Evolutionary conservation across 30 jellyfish, hydroid and myxozoan genomes (phyloP).

Genomic region (Mastigias papua): DNA sequence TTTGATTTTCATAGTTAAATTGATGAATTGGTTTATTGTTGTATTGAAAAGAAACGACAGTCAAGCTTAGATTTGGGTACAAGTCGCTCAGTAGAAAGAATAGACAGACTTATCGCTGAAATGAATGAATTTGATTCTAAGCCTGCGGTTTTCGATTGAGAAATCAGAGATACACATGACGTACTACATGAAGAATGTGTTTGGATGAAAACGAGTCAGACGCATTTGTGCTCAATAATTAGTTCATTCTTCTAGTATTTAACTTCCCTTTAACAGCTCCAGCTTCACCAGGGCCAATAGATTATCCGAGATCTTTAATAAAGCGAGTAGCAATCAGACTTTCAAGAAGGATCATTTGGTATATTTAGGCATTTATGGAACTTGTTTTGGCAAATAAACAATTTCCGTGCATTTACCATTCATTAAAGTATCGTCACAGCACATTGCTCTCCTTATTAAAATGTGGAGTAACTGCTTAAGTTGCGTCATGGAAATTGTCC

Average conservation of each 20-base stretch:
- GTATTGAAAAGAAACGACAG: constrained; percentile 4
- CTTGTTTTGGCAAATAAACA: neutral
- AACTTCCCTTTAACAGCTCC: constrained; percentile 19
- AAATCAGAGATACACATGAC: constrained; percentile 31
- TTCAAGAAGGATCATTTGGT: neutral
- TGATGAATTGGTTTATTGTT: constrained; percentile 24
- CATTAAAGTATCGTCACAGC: neutral
- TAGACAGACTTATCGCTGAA: neutral
- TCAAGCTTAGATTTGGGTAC: constrained; percentile 15
- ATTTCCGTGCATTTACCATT: neutral
- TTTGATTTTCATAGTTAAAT: constrained; percentile 13
- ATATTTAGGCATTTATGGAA: neutral
- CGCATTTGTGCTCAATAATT: constrained; percentile 4
- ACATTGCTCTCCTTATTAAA: neutral
- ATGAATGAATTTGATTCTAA: constrained; percentile 29
- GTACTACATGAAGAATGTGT: constrained; percentile 29
- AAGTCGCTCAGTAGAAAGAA: neutral
- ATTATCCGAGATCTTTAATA: constrained; percentile 9
- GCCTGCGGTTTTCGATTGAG: constrained; percentile 25
- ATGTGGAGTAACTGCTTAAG: neutral
- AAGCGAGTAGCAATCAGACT: neutral
- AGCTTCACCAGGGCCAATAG: neutral
- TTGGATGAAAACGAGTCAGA: constrained; percentile 35
- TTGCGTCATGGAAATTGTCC: neutral
- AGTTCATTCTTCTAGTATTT: neutral